phyloP scores from a whole-genome alignment of 2,888 invertebrate genomes.

The Drosophila nr. perissopoda region DNA sequence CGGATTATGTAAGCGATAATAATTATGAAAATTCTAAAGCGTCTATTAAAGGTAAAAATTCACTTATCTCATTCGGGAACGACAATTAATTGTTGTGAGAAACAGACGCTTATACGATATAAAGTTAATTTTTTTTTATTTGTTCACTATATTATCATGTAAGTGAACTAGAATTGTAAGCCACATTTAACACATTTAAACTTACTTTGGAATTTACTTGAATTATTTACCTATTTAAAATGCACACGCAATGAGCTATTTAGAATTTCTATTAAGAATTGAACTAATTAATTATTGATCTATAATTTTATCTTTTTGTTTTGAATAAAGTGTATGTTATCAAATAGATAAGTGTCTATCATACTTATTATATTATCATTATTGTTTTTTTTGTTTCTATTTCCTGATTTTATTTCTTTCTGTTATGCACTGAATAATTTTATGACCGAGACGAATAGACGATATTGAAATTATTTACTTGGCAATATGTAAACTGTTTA shows the following conservation, averaged over 20 bases:
- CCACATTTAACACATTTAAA: background rate
- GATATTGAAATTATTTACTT: background rate
- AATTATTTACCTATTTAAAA: background rate
- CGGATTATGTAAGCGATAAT: slow-evolving; percentile 13
- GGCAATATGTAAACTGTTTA: background rate
- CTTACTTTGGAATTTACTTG: background rate
- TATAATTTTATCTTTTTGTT: too few relatives aligned
- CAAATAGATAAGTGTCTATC: background rate
- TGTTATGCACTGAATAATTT: background rate
- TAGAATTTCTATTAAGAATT: background rate
- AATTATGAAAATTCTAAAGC: slow-evolving; percentile 27
- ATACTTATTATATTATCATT: background rate
- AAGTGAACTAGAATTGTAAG: background rate
- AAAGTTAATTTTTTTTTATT: background rate
- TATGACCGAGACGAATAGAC: background rate
- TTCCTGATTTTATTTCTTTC: background rate
- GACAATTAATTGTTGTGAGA: slow-evolving; percentile 37
- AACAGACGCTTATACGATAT: background rate
- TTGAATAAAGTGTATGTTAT: too few relatives aligned
- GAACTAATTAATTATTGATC: background rate
- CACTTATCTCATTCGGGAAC: slow-evolving; percentile 13
- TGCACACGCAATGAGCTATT: background rate
- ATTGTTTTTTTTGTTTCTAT: background rate
- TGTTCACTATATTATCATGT: background rate
- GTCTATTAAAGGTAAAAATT: background rate